Evolutionary conservation across 2,888 invertebrate species (phyloP), one percentile per base, ranked within the genome.

Genomic region (Philhelius pedissequus): DNA sequence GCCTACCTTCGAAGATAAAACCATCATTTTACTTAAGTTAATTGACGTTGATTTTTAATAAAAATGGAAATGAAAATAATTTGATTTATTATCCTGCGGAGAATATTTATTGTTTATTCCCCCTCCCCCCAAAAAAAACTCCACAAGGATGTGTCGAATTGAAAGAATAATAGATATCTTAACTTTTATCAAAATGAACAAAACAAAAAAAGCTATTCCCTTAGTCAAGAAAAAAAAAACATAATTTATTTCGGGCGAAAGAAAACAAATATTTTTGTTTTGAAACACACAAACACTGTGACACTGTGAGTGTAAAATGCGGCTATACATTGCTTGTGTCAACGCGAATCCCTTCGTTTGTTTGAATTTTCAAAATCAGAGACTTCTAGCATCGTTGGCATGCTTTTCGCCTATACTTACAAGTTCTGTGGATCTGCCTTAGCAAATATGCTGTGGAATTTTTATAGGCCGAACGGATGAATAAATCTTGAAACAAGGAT

Each of bases 301-400:
- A 15, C 50, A 68, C 38, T 43, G 18, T 20, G 6, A 0, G 38
- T 32, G n/a, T n/a, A n/a, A n/a, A n/a, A n/a, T n/a, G n/a, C 43
- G 58, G 66, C n/a, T 43, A 56, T 48, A 48, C 40, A 70, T 62
- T 75, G 60, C 62, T 45, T 52, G 52, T 60, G 27, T 38, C 15
- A 11, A 38, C 50, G 20, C 50, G 20, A 68, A 71, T 64, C 58
- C 48, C 20, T 69, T 56, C 56, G 56, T 80, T 80, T 79, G 62
- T 75, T 70, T 22, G 45, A 62, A 50, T 56, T 76, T 81, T 64
- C 81, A 64, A 75, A 80, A 80, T 80, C 69, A 79, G 68, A 69
- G 54, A 27, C 56, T 76, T 54, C 32, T 64, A 20, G 32, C 20
- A 27, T 54, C 40, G 64, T 64, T n/a, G n/a, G n/a, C n/a, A 4